A percentile compares a stretch with the other conserved stretches of the same genome.
phyloP scores from a whole-genome alignment of 2,888 invertebrate species.

The Lobophora halterata region DNA sequence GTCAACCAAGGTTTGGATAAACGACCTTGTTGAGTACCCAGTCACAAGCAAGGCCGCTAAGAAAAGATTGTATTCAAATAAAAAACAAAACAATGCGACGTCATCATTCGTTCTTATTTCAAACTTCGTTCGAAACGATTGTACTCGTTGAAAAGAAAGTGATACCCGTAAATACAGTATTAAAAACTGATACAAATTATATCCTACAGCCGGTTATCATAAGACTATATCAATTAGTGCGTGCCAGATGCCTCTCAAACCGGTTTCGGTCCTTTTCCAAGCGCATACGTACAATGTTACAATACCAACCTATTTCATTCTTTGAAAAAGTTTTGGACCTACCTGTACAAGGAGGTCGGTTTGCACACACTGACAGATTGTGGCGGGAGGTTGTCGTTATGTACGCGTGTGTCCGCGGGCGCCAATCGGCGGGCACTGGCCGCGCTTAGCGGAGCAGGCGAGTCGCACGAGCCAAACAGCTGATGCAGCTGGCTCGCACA shows the following conservation, averaged over 20 bases:
- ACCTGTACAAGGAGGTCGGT: conserved; percentile 75
- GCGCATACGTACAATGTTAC: conserved; percentile 51
- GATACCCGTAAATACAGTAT: conserved; percentile 25
- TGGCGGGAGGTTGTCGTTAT: conserved; percentile 46
- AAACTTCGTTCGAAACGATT: conserved; percentile 17
- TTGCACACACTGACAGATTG: conserved; percentile 63
- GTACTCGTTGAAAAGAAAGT: conserved; percentile 16
- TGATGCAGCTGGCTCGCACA: conserved; percentile 66
- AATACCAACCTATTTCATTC: conserved; percentile 27
- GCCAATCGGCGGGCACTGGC: conserved; percentile 67
- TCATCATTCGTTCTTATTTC: conserved; percentile 13
- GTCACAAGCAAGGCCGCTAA: conserved; percentile 32
- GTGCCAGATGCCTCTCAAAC: conserved; percentile 75
- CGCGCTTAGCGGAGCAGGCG: conserved; percentile 37
- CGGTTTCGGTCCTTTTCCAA: conserved; percentile 65
- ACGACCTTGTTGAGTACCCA: conserved; percentile 38
- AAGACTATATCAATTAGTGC: conserved; percentile 71
- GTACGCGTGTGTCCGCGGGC: conserved; percentile 61
- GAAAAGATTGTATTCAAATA: conserved; percentile 26
- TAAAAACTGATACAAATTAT: conserved; percentile 27
- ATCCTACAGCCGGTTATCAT: conserved; percentile 46
- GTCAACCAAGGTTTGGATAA: conserved; percentile 41
- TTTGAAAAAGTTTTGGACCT: conserved; percentile 53
- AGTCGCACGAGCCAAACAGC: conserved; percentile 67
- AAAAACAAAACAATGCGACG: conserved; percentile 17